These are phyloP conservation scores for Phortica okadai DNA, from an alignment of 2,888 invertebrate species.

Conservation along the genomic window DNA sequence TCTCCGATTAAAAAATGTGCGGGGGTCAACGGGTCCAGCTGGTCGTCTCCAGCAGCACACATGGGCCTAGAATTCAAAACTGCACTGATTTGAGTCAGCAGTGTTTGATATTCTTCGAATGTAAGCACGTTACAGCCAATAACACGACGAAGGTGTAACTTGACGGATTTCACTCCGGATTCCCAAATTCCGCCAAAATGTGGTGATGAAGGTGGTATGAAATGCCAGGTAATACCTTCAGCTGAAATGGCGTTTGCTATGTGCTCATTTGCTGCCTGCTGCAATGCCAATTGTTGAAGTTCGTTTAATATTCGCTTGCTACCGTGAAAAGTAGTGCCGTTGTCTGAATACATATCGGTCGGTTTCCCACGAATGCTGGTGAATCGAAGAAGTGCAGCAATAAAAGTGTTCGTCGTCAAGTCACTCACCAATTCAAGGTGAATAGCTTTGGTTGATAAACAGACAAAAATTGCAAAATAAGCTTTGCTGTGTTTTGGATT, in stretches of 20 bases:
- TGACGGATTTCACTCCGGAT: conserved; percentile 31
- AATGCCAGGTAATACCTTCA: conserved; percentile 36
- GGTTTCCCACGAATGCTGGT: conserved; percentile 26
- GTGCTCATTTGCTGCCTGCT: neutral
- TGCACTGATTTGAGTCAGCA: conserved; percentile 32
- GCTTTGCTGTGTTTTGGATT: conserved; percentile 31
- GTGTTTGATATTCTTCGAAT: conserved; percentile 37
- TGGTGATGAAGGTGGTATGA: conserved; percentile 26
- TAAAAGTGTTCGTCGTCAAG: conserved; percentile 31
- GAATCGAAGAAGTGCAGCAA: conserved; percentile 35
- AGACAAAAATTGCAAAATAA: too few species aligned
- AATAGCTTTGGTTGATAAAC: too few species aligned
- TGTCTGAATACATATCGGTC: conserved; percentile 34
- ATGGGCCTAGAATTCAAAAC: conserved; percentile 35
- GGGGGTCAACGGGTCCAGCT: conserved; percentile 23
- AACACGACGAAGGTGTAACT: conserved; percentile 33
- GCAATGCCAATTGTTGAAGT: conserved; percentile 8
- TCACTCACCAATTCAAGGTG: conserved; percentile 40
- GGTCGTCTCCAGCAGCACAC: conserved; percentile 1
- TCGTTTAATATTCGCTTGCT: conserved; percentile 27
- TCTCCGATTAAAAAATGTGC: conserved; percentile 43
- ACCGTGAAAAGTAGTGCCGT: conserved; percentile 34
- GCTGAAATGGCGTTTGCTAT: neutral
- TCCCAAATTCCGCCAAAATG: conserved; percentile 38
- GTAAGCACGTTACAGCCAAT: conserved; percentile 22